phyloP scores from a whole-genome alignment of 2,797 vertebrate genomes.

The Carcharodon carcharias region DNA sequence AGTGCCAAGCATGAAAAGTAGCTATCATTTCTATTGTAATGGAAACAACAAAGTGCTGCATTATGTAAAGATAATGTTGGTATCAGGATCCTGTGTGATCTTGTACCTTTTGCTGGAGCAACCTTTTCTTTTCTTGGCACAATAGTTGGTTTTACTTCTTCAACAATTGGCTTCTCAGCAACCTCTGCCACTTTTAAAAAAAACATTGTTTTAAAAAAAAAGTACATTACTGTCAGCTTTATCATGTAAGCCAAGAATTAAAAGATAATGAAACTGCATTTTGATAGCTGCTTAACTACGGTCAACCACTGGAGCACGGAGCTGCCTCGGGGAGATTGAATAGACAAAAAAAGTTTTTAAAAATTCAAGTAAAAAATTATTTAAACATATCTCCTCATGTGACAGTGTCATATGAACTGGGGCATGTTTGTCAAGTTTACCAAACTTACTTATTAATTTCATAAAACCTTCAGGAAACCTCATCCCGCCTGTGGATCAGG shows the following conservation, averaged over 20 bases:
- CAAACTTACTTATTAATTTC: too few species aligned
- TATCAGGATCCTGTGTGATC: conserved; percentile 42
- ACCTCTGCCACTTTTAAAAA: conserved; percentile 62
- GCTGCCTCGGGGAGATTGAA: too few species aligned
- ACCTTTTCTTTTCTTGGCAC: conserved; percentile 46
- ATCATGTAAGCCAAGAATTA: background rate
- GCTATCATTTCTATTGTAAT: background rate
- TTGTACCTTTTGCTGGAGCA: conserved; percentile 47
- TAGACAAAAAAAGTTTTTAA: too few species aligned
- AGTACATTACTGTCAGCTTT: background rate
- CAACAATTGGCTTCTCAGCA: conserved; percentile 61
- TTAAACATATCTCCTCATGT: too few species aligned
- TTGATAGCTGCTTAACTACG: background rate
- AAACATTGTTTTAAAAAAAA: background rate
- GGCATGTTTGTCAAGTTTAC: too few species aligned
- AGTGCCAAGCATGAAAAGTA: background rate
- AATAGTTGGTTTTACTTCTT: conserved; percentile 48
- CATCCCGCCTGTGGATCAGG: too few species aligned
- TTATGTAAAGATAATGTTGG: background rate
- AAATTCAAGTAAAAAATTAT: too few species aligned
- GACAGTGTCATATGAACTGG: too few species aligned
- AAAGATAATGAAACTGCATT: background rate
- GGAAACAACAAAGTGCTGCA: background rate
- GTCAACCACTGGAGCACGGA: background rate
- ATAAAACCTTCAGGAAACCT: too few species aligned